Conservation (phyloP, 2,113 vertebrate species). For the Crotalus tigris region DNA sequence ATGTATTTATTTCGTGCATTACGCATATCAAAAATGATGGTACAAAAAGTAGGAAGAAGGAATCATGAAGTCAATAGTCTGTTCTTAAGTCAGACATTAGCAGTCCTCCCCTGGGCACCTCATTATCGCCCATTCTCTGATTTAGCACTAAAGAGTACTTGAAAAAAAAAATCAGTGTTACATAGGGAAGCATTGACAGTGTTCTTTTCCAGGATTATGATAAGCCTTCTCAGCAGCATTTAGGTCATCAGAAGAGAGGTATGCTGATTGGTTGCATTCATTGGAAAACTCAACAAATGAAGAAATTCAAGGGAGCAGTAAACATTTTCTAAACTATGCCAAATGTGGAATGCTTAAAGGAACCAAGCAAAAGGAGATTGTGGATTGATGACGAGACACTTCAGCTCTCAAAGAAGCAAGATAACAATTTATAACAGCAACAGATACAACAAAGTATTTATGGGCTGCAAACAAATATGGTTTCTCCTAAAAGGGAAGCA, state of each 20-base stretch:
- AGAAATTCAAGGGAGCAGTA: constrained; percentile 8
- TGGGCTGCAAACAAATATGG: background rate
- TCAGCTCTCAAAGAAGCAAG: background rate
- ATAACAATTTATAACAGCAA: background rate
- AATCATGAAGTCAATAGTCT: background rate
- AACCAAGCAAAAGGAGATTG: background rate
- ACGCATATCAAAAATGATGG: background rate
- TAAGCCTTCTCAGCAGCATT: background rate
- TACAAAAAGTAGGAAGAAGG: background rate
- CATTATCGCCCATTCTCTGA: background rate
- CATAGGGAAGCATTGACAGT: background rate
- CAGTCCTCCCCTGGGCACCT: background rate
- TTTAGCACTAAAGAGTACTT: background rate
- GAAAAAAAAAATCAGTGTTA: background rate
- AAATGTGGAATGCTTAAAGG: constrained; percentile 18
- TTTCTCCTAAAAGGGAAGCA: background rate
- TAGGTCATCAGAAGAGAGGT: background rate
- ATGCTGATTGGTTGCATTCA: background rate
- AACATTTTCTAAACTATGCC: constrained; percentile 24
- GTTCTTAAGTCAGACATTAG: background rate
- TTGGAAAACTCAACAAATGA: background rate
- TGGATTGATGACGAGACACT: background rate
- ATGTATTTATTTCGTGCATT: background rate
- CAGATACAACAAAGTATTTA: background rate
- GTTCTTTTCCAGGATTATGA: background rate